phyloP scores from a whole-genome alignment of 2,888 invertebrate species.

The Tenthredo mesomela region DNA sequence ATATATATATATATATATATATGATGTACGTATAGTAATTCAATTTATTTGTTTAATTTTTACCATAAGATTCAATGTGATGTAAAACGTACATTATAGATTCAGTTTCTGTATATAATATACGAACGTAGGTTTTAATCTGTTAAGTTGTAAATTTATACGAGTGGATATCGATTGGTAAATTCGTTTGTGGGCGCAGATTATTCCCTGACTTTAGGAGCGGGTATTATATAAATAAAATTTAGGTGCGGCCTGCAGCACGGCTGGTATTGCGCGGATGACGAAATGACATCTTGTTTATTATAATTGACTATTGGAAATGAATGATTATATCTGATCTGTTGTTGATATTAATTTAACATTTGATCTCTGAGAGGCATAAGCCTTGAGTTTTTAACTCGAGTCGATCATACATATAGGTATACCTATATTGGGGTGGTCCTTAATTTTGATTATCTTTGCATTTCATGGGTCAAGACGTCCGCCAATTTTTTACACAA shows the following conservation, averaged over 20 bases:
- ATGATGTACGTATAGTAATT: background rate
- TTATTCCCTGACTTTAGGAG: slow-evolving; percentile 31
- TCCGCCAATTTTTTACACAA: too few relatives aligned
- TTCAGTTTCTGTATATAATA: background rate
- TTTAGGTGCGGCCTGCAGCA: slow-evolving; percentile 60
- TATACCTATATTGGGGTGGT: too few relatives aligned
- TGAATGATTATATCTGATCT: slow-evolving; percentile 57
- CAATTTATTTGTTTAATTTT: background rate
- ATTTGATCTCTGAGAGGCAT: background rate
- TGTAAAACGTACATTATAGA: background rate
- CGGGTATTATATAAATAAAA: slow-evolving; percentile 53
- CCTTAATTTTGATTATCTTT: too few relatives aligned
- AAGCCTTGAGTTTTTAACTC: slow-evolving; percentile 61
- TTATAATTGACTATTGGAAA: slow-evolving; percentile 63
- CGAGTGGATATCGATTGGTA: slow-evolving; percentile 35
- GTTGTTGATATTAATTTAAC: slow-evolving; percentile 29
- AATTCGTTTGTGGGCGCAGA: slow-evolving; percentile 31
- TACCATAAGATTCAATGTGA: background rate
- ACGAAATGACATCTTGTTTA: slow-evolving; percentile 65
- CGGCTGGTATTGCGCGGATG: slow-evolving; percentile 39
- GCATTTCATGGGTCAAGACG: too few relatives aligned
- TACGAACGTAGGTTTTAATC: slow-evolving; percentile 36
- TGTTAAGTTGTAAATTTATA: slow-evolving; percentile 24
- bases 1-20: too few relatives aligned
- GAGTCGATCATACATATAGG: too few relatives aligned